These are phyloP conservation scores for Heliconius aoede DNA, from an alignment of 2,888 invertebrate genomes.

Conservation along the genomic window DNA sequence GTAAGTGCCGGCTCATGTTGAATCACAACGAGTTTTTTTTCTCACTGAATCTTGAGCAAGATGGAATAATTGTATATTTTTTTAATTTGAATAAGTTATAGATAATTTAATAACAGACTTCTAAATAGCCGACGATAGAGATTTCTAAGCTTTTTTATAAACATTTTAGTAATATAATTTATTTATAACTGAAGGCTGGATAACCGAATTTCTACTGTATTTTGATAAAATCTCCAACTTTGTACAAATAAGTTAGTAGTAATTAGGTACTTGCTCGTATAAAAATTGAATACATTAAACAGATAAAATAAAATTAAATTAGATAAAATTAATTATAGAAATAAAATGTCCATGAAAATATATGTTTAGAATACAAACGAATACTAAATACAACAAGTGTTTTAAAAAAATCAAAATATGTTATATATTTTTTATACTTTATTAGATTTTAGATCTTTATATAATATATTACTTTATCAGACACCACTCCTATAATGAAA, in stretches of 20 bases:
- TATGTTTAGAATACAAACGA: neutral
- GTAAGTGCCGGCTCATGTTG: constrained; percentile 71
- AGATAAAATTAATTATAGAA: too few species aligned
- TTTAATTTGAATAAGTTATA: neutral
- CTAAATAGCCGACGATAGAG: too few species aligned
- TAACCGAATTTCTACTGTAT: too few species aligned
- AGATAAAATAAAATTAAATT: too few species aligned
- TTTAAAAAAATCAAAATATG: neutral
- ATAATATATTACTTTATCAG: too few species aligned
- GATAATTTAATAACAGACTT: neutral
- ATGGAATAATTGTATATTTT: constrained; percentile 42
- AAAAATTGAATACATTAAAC: neutral
- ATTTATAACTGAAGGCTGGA: too few species aligned
- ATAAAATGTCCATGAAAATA: neutral
- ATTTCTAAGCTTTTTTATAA: too few species aligned
- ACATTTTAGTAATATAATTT: too few species aligned
- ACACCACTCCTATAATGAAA: too few species aligned
- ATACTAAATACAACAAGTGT: too few species aligned
- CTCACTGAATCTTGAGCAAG: constrained; percentile 48
- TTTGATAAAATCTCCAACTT: too few species aligned
- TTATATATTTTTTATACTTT: neutral
- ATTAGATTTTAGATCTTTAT: too few species aligned
- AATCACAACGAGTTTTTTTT: constrained; percentile 57
- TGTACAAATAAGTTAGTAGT: neutral
- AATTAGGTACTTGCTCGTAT: neutral